Base-by-base conservation (phyloP, 2,113 vertebrate species). In the Lucifuga dentata region DNA sequence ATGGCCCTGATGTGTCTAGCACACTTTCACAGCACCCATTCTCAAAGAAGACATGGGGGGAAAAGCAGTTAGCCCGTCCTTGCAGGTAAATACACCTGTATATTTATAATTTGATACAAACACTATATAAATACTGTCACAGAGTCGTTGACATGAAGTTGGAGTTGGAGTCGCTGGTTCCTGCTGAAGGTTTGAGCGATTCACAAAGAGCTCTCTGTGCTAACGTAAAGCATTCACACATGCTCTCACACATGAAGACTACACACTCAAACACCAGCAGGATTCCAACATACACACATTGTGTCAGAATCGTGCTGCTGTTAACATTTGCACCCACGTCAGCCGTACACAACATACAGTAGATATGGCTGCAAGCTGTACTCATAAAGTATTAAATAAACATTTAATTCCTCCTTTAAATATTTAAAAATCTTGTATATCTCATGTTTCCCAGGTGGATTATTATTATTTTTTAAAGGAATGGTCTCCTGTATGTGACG, bases 11-110 rank as follows among this genome's bases (percentile, higher is more conserved):
- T 77, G 84, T 67, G 75, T 70, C 57, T 44, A 11, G 52, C 70
- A 52, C 60, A 24, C 40, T 50, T 60, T 53, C 68, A 69, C 83
- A 57, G 72, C 52, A 19, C 40, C 55, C 2, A 21, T 5, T 61
- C 73, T 80, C 55, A 64, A 33, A 71, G 51, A 41, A 44, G 1
- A 76, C 52, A 17, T 15, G 36, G 38, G 46, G 39, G 38, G 46
- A 66, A 8, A 43, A 74, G 50, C 26, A 11, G 49, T 7, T 11
- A 43, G n/a, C 21, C 20, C 20, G 15, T 52, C 43, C 15, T 8
- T 46, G 33, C 89, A 90, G 83, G 81, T 90, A 90, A 89, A 92
- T 86, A 91, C 89, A 91, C 90, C 83, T 92, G 87, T 78, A 83
- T 84, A 71, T 89, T 82, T 81, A 73, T 57, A 77, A 76, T 68